Base-by-base conservation (phyloP, 2,797 vertebrate species). In the Chlorospingus flavigularis region DNA sequence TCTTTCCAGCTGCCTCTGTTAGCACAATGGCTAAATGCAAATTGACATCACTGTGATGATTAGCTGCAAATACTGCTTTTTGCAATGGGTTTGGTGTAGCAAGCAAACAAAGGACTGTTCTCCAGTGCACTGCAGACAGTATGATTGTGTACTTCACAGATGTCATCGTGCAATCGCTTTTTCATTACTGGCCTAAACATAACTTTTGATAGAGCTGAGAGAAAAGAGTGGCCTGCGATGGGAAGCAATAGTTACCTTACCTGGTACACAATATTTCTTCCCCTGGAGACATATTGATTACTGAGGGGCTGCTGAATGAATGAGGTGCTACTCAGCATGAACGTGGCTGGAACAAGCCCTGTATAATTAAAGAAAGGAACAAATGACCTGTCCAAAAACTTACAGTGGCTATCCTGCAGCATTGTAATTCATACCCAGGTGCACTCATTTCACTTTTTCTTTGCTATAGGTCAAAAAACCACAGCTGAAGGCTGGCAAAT, bases 11-110 rank as follows among this genome's bases (percentile, higher is more conserved):
- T 96, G 96, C 82, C 75, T 78, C 58, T 96, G 33, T 95, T 97
- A 94, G 80, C 80, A 95, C 96, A 94, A 90, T 93, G 92, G 94
- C 63, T 91, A 94, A 92, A 97, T 97, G 77, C 81, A 96, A 96
- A 93, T 95, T 95, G 80, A 96, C 96, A 96, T 91, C 86, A 88
- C 66, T 84, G 28, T 58, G 63, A 85, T 95, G 74, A 95, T 97
- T 96, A 95, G 93, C 91, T 94, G 77, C 66, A 96, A 96, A 92
- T 94, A 94, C 75, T 95, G 72, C 75, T 93, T 95, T 95, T 91
- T 94, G 87, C 73, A 73, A 94, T 74, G 68, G 40, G 62, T 79
- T 94, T 78, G 39, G 83, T 94, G 81, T 84, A 18, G 66, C 68
- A 80, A 89, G 90, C 62, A 79, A 96, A 90, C 89, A 94, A 91